Conservation (phyloP, 2,113 vertebrate species). For the Odontesthes bonariensis region DNA sequence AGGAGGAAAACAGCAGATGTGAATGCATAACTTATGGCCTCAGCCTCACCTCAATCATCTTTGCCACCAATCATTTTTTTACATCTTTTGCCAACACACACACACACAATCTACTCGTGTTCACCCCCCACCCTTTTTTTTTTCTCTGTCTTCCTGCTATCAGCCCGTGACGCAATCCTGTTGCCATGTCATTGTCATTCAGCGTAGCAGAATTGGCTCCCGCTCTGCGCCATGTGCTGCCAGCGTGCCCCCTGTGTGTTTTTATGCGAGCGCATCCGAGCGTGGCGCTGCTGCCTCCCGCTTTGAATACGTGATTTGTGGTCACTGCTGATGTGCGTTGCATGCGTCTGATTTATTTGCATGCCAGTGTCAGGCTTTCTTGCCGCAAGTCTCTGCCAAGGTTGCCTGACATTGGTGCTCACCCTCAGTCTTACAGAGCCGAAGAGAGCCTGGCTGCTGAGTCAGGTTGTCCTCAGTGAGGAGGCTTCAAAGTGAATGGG, state of each 20-base stretch:
- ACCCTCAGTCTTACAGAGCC: conserved; percentile 52
- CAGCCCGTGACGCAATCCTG: conserved; percentile 74
- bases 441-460: conserved; percentile 60
- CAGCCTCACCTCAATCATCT: conserved; percentile 64
- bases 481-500: conserved; percentile 50
- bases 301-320: conserved; percentile 56
- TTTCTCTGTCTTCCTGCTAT: conserved; percentile 44
- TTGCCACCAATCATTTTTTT: conserved; percentile 54
- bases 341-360: conserved; percentile 64
- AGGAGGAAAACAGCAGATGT: conserved; percentile 65
- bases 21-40: conserved; percentile 68
- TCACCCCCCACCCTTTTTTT: conserved; percentile 12
- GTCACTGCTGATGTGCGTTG: conserved; percentile 32
- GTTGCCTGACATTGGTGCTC: conserved; percentile 72
- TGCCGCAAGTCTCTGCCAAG: conserved; percentile 68
- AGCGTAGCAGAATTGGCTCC: conserved; percentile 73
- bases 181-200: conserved; percentile 78
- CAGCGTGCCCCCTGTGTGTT: not conserved
- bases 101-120: not conserved
- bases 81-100: conserved; percentile 32
- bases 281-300: conserved; percentile 22
- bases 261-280: conserved; percentile 19
- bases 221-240: conserved; percentile 7
- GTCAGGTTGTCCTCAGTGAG: conserved; percentile 52
- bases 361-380: conserved; percentile 47